A percentile compares a stretch with the other conserved stretches of the same genome.
These are phyloP conservation scores for Corynorhinus townsendii DNA, from an alignment of 2,113 vertebrate species.

Conservation along the genomic window DNA sequence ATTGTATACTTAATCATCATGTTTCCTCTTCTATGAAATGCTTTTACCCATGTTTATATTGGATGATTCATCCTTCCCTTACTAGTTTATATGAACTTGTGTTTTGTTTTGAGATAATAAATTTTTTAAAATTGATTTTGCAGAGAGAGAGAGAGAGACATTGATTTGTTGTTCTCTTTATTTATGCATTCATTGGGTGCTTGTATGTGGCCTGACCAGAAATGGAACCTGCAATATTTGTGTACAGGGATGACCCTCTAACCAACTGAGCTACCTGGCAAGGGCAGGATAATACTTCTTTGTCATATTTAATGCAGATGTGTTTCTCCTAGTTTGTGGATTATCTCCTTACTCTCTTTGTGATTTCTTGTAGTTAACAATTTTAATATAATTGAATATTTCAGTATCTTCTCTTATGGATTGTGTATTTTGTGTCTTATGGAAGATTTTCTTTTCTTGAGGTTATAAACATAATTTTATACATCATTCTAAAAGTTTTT, in stretches of 20 bases:
- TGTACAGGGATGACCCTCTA: background rate
- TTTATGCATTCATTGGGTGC: background rate
- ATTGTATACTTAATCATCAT: background rate
- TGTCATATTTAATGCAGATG: background rate
- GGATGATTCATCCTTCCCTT: background rate
- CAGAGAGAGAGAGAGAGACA: background rate
- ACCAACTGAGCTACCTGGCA: background rate
- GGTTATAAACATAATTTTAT: background rate
- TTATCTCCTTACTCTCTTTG: background rate
- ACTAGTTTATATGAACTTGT: background rate
- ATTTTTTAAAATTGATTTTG: background rate
- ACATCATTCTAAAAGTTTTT: conserved; percentile 19
- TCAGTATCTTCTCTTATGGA: background rate
- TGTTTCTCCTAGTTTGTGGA: background rate
- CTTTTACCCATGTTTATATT: background rate
- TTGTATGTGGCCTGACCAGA: background rate
- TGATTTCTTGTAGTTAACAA: background rate
- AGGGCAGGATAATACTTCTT: background rate
- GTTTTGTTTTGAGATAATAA: background rate
- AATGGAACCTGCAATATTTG: background rate
- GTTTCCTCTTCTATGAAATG: background rate
- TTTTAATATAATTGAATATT: conserved; percentile 19
- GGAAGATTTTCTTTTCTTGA: conserved; percentile 12
- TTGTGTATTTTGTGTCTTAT: conserved; percentile 31
- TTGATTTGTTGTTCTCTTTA: background rate